Percentiles rank a stretch among this genome's conserved stretches.
phyloP scores from a whole-genome alignment of 2,797 vertebrate genomes.

The Malurus splendens region DNA sequence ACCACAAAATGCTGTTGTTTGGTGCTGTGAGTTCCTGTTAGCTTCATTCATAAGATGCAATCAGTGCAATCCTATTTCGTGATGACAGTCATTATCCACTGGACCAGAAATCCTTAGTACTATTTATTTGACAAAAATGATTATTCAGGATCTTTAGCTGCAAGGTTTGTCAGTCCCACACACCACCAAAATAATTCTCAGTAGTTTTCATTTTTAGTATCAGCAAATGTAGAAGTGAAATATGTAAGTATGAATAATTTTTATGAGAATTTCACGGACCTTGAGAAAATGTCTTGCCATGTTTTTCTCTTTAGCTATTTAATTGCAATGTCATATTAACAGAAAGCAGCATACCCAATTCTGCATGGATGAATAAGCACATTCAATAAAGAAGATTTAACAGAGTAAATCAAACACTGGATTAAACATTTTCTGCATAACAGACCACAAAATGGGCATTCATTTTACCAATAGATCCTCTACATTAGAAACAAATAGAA shows the following conservation, averaged over 20 bases:
- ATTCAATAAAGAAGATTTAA: constrained; percentile 78
- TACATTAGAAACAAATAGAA: constrained; percentile 69
- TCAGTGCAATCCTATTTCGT: constrained; percentile 51
- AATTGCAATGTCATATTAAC: constrained; percentile 76
- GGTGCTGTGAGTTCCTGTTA: constrained; percentile 30
- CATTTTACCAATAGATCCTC: constrained; percentile 69
- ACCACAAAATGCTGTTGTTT: constrained; percentile 42
- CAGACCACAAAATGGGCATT: constrained; percentile 78
- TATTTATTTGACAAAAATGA: constrained; percentile 51
- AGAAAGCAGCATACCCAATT: constrained; percentile 73
- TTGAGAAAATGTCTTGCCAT: constrained; percentile 67
- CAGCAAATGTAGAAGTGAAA: constrained; percentile 9
- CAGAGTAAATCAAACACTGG: constrained; percentile 75
- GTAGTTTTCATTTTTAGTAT: neutral
- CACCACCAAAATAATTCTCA: constrained; percentile 6
- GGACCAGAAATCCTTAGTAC: constrained; percentile 57
- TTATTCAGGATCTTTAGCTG: constrained; percentile 33
- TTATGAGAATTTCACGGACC: constrained; percentile 63
- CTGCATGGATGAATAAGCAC: constrained; percentile 72
- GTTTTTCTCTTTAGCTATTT: constrained; percentile 67
- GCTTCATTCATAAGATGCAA: constrained; percentile 59
- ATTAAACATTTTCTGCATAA: constrained; percentile 81
- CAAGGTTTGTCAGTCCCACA: constrained; percentile 4
- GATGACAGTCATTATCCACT: constrained; percentile 54
- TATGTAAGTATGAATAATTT: constrained; percentile 57